Percentiles rank a stretch among this genome's conserved stretches.
Evolutionary conservation across 2,113 vertebrate genomes (phyloP).

Genomic region (Esox niger): DNA sequence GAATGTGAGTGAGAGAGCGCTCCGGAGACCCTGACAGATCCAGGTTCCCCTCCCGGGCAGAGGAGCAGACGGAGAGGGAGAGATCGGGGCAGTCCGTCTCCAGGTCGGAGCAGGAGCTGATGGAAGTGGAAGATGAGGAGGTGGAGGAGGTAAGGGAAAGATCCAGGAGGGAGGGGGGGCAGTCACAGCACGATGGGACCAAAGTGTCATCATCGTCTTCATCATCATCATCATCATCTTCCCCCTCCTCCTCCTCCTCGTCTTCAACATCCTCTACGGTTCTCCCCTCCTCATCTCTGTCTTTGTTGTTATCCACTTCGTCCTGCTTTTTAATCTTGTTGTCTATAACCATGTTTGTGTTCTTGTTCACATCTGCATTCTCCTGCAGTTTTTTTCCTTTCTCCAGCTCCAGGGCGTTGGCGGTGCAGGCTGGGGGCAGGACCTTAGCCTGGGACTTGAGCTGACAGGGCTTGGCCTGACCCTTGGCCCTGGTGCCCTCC

Average conservation of each 20-base stretch:
- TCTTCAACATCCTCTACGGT: slow-evolving; percentile 61
- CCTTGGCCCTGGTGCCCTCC: slow-evolving; percentile 45
- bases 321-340: slow-evolving; percentile 55
- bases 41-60: slow-evolving; percentile 54
- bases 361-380: slow-evolving; percentile 18
- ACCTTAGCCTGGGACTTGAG: slow-evolving; percentile 36
- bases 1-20: slow-evolving; percentile 21
- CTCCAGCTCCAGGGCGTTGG: slow-evolving; percentile 36
- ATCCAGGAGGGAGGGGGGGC: slow-evolving; percentile 72
- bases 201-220: slow-evolving; percentile 76
- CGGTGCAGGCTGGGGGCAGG: slow-evolving; percentile 24
- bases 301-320: slow-evolving; percentile 55
- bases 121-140: slow-evolving; percentile 87
- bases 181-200: slow-evolving; percentile 80
- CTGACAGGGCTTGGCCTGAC: slow-evolving; percentile 23
- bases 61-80: slow-evolving; percentile 71
- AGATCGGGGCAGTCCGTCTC: slow-evolving; percentile 84
- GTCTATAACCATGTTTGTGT: slow-evolving; percentile 9
- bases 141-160: slow-evolving; percentile 74
- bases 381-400: slow-evolving; percentile 19
- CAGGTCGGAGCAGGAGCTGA: slow-evolving; percentile 92
- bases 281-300: slow-evolving; percentile 51
- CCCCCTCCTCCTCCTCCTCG: slow-evolving; percentile 51
- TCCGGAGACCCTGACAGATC: slow-evolving; percentile 58
- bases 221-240: slow-evolving; percentile 59